A percentile compares a stretch with the other conserved stretches of the same genome.
Conservation (phyloP, 2,797 vertebrate genomes). For the Hafferia zeledoni region DNA sequence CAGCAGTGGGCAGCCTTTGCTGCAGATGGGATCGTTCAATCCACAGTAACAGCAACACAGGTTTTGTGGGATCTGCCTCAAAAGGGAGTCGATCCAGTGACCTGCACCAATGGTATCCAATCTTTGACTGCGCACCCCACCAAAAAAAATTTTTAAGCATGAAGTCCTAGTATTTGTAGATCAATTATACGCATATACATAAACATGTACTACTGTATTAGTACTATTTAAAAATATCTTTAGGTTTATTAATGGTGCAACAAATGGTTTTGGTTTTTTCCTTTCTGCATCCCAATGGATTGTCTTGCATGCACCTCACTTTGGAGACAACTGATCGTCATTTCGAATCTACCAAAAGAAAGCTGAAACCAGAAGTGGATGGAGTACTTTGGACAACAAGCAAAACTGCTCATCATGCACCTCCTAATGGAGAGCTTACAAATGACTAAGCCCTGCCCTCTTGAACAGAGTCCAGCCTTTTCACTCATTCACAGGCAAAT, state of each 20-base stretch:
- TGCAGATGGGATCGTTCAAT: not conserved
- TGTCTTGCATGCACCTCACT: not conserved
- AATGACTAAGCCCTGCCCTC: not conserved
- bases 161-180: not conserved
- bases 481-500: not conserved
- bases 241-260: not conserved
- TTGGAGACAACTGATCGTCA: not conserved
- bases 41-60: not conserved
- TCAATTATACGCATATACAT: not conserved
- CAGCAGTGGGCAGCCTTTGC: not conserved
- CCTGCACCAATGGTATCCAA: not conserved
- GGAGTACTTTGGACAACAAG: not conserved
- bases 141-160: not conserved
- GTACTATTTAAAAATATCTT: not conserved
- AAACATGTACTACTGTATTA: not conserved
- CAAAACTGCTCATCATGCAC: not conserved
- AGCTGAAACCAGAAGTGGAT: not conserved
- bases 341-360: not conserved
- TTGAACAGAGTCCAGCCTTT: not conserved
- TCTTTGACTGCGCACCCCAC: not conserved
- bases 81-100: not conserved
- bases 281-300: not conserved
- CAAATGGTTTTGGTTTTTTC: fast-evolving
- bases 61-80: not conserved
- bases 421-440: not conserved